A percentile compares a stretch with the other conserved stretches of the same genome.
phyloP scores from a whole-genome alignment of 2,888 invertebrate species.

The Odontocerum albicorne region DNA sequence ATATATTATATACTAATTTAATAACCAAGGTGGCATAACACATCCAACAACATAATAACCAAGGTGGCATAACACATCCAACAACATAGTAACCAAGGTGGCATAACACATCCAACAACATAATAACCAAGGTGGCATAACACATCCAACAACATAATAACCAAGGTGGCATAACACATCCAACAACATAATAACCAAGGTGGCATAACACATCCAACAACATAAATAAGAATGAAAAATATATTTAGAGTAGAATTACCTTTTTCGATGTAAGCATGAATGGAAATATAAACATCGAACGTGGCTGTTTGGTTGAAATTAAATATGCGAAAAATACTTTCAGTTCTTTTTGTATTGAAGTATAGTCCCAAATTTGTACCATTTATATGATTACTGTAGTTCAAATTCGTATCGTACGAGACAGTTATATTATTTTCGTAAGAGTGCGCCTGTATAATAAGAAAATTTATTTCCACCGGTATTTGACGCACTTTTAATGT shows the following conservation, averaged over 20 bases:
- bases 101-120: no score
- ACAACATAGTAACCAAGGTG: no score
- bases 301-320: constrained; percentile 47
- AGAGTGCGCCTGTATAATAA: constrained; percentile 67
- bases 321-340: constrained; percentile 48
- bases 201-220: neutral
- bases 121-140: no score
- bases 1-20: no score
- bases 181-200: no score
- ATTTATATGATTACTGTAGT: constrained; percentile 45
- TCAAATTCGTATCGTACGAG: constrained; percentile 47
- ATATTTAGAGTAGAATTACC: constrained; percentile 43
- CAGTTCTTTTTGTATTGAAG: constrained; percentile 43
- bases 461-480: constrained; percentile 53
- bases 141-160: no score
- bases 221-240: neutral
- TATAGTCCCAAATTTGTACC: constrained; percentile 67
- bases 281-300: constrained; percentile 51
- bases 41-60: no score
- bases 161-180: no score
- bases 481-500: constrained; percentile 50
- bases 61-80: no score
- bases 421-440: constrained; percentile 59
- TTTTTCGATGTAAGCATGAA: constrained; percentile 52
- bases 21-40: no score